Evolutionary conservation across 2,888 invertebrate species (phyloP), one percentile per base, ranked within the genome.

Genomic region (Drosophila pseudotakahashii): DNA sequence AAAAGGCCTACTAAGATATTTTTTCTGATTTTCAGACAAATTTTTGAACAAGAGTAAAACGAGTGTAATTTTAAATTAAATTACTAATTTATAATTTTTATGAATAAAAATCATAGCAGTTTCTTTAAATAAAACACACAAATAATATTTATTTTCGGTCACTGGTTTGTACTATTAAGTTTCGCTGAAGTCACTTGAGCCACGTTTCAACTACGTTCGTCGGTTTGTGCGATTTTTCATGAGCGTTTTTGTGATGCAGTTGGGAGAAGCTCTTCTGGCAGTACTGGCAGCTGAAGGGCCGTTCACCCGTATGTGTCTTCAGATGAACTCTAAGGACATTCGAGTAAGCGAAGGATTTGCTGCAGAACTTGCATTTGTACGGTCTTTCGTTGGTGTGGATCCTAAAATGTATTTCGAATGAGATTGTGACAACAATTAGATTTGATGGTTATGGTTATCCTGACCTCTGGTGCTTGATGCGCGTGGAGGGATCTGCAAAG

Each of bases 401-500:
- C 7, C 91, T 37, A 9, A 63, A 36, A 32, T 7, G 4, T 0
- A n/a, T 10, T 30, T 13, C 11, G 11, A 10, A 3, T 34, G 34
- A 11, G 11, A 34, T 11, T 19, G 19, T 19, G 19, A 19, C 3
- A 19, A 19, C 19, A 19, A 19, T 19, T 3, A 3, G 19, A 19
- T 19, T 19, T 19, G 2, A 19, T 3, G 19, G 7, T 5, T 2
- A 39, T 19, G 9, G 9, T n/a, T 11, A 13, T 5, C 5, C 19
- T 47, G 71, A 91, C 91, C 91, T 79, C 76, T 91, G 84, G 64
- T 92, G 91, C 68, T 91, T 92, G 3, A 91, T 91, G 9, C 91
- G 79, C 2, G 91, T 92, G 0, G 92, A 91, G 3, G 91, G 91
- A 81, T 92, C 92, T 1, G 90, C 90, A 64, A 92, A 92, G 16